Percentiles rank a stretch among this genome's conserved stretches.
Conservation (phyloP, 2,113 vertebrate genomes). For the Pygathrix nemaeus region DNA sequence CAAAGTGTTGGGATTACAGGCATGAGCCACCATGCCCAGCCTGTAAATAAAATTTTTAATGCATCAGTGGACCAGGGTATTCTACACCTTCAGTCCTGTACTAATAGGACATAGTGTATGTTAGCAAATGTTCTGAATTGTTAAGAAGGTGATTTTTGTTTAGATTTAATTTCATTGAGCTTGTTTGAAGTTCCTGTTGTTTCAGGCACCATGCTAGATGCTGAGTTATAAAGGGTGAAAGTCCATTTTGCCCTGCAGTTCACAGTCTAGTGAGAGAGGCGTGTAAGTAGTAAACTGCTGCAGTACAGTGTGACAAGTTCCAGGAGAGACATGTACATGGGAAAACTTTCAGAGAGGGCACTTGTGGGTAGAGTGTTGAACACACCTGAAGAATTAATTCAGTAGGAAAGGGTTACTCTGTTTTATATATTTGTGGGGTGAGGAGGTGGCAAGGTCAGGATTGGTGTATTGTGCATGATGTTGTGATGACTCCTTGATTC, state of each 20-base stretch:
- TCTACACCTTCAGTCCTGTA: neutral
- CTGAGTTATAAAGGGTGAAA: neutral
- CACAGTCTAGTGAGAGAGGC: neutral
- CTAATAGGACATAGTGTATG: neutral
- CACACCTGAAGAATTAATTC: neutral
- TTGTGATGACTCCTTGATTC: neutral
- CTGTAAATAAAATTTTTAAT: neutral
- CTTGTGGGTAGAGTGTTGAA: neutral
- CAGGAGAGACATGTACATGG: neutral
- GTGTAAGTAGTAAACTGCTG: neutral
- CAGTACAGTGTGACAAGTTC: neutral
- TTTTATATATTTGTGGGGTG: neutral
- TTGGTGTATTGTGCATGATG: rapidly evolving
- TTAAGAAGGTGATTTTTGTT: neutral
- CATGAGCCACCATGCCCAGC: too few relatives aligned
- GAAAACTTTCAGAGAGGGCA: neutral
- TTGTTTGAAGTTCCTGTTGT: neutral
- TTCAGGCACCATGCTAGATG: neutral
- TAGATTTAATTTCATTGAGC: neutral
- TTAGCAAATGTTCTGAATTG: neutral
- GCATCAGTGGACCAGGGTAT: neutral
- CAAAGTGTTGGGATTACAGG: too few relatives aligned
- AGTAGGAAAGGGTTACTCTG: neutral
- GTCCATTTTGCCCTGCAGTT: neutral
- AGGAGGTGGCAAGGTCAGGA: neutral